Base-by-base conservation (phyloP, 2,888 invertebrate species). In the Romanomermis culicivorax region DNA sequence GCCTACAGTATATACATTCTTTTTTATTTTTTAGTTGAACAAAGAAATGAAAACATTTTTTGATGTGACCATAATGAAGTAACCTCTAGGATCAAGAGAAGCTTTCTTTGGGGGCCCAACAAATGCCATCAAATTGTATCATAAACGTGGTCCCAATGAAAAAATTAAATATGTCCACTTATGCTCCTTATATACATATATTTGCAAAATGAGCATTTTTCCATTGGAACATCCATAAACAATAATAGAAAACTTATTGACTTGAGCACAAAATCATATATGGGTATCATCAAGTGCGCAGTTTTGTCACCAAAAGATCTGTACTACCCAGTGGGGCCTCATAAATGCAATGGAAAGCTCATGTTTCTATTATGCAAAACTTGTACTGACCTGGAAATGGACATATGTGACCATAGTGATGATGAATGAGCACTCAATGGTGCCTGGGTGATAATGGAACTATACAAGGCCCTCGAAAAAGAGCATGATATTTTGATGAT, bases 291-390 rank as follows among this genome's bases (percentile, higher is more conserved):
- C 2, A 59, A 64, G 47, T 63, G 63, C 51, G 60, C 58, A 54
- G n/a, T n/a, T n/a, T n/a, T n/a, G n/a, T n/a, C n/a, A n/a, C n/a
- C n/a, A n/a, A n/a, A n/a, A n/a, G n/a, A 56, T 4, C 51, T 65
- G 4, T 64, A 62, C 51, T 60, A 61, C 30, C 65, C 65, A 11
- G 64, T 66, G 1, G 54, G 66, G 1, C 64, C 65, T 1, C 57
- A 54, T n/a, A 51, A 57, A 55, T 56, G 55, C 2, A 56, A 58
- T 36, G 57, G 57, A 0, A 64, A 64, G 57, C 56, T 63, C 1
- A 57, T 59, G 30, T 65, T n/a, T n/a, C n/a, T n/a, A n/a, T n/a
- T n/a, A n/a, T n/a, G n/a, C n/a, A n/a, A n/a, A n/a, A n/a, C n/a
- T 64, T n/a, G n/a, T n/a, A n/a, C n/a, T n/a, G n/a, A n/a, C n/a